Evolutionary conservation across 2,888 invertebrate species (phyloP).

Genomic region (Microplitis manilae): DNA sequence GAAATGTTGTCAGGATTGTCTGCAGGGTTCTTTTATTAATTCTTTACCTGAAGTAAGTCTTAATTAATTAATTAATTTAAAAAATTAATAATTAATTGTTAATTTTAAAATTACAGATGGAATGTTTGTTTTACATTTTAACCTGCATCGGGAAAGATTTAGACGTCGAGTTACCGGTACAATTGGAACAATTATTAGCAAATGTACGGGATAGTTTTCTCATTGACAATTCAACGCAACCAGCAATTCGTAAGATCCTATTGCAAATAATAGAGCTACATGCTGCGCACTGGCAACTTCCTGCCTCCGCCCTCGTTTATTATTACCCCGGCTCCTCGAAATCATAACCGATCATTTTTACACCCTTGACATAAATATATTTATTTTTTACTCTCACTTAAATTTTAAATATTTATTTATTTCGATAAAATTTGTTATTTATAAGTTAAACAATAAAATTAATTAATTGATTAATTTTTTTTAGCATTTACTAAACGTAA

Average conservation of each 20-base stretch:
- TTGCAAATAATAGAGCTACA: slow-evolving; percentile 92
- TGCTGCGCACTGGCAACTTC: slow-evolving; percentile 92
- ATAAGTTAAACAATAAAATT: neutral
- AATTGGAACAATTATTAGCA: slow-evolving; percentile 84
- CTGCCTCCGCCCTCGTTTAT: slow-evolving; percentile 90
- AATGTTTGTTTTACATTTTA: slow-evolving; percentile 90
- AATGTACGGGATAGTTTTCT: slow-evolving; percentile 90
- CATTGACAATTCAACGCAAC: slow-evolving; percentile 80
- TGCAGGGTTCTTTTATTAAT: slow-evolving; percentile 83
- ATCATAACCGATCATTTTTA: slow-evolving; percentile 50
- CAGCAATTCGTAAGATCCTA: slow-evolving; percentile 86
- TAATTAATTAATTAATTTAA: slow-evolving; percentile 45
- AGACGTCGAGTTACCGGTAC: slow-evolving; percentile 85
- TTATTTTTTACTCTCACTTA: neutral
- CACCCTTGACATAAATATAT: neutral
- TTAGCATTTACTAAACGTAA: neutral
- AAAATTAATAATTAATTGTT: neutral
- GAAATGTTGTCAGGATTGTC: slow-evolving; percentile 92
- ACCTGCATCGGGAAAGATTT: slow-evolving; percentile 91
- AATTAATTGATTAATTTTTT: neutral
- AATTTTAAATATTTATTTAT: too few species aligned
- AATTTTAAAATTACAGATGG: slow-evolving; percentile 76
- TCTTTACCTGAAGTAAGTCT: slow-evolving; percentile 82
- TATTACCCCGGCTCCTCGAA: slow-evolving; percentile 80
- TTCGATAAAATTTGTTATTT: neutral